phyloP scores from a whole-genome alignment of 2,888 invertebrate species.

The Anthophora plumipes region DNA sequence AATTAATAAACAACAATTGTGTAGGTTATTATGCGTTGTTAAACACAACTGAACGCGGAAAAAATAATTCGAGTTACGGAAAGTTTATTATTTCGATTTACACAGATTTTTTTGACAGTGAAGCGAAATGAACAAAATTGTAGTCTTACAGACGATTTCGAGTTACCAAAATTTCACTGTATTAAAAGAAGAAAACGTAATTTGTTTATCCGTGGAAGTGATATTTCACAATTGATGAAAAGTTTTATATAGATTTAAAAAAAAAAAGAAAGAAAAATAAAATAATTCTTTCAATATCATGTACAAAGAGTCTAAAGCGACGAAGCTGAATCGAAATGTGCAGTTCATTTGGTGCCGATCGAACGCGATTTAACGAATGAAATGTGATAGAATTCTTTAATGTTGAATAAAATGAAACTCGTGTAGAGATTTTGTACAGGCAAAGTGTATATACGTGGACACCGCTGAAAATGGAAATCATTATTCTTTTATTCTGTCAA shows the following conservation, averaged over 20 bases:
- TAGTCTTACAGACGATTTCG: no score
- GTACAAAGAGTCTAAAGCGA: not conserved
- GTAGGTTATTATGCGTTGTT: no score
- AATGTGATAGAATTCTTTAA: not conserved
- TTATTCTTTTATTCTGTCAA: no score
- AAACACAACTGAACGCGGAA: no score
- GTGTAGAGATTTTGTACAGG: not conserved
- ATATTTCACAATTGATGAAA: not conserved
- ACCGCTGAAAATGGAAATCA: no score
- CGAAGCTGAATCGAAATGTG: not conserved
- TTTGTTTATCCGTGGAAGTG: not conserved
- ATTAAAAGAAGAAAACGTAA: not conserved
- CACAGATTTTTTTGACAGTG: no score
- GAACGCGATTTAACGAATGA: slow-evolving; percentile 4
- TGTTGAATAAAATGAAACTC: not conserved
- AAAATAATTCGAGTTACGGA: no score
- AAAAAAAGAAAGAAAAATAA: no score
- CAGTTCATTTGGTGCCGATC: slow-evolving; percentile 1
- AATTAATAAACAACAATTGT: no score
- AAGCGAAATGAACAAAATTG: no score
- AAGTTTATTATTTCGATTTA: no score
- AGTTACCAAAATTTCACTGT: no score
- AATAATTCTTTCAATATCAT: not conserved
- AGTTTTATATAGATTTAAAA: not conserved
- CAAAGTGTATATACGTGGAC: not conserved